Percentiles rank a stretch among this genome's conserved stretches.
phyloP scores from a whole-genome alignment of 2,113 vertebrate genomes.

The Calidris pygmaea region DNA sequence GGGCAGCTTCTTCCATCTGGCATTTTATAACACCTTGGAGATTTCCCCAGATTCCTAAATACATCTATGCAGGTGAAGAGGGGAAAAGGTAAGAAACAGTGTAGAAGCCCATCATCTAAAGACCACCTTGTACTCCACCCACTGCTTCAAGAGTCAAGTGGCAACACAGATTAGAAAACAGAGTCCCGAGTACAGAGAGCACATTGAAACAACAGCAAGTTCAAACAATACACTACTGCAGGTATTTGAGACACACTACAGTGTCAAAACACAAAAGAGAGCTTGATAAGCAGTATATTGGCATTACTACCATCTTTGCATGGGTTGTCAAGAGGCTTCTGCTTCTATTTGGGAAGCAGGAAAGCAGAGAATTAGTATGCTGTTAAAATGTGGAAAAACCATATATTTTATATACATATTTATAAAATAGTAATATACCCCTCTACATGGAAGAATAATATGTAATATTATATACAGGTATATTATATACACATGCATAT shows the following conservation, averaged over 20 bases:
- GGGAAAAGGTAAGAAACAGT: background rate
- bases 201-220: background rate
- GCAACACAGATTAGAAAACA: background rate
- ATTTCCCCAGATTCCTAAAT: constrained; percentile 93
- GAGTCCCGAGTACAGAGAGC: background rate
- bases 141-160: background rate
- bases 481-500: background rate
- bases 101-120: background rate
- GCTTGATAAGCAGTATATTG: background rate
- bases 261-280: background rate
- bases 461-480: too few relatives aligned
- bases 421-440: background rate
- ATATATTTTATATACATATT: background rate
- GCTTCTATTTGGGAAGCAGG: background rate
- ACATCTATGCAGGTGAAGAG: constrained; percentile 79
- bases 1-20: constrained; percentile 87
- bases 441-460: background rate
- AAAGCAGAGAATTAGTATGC: background rate
- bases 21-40: constrained; percentile 94
- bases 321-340: background rate
- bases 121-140: background rate
- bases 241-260: background rate
- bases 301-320: background rate
- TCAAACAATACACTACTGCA: background rate
- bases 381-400: background rate